A percentile compares a stretch with the other conserved stretches of the same genome.
Conservation (phyloP, 23 tunicate species). For the Aplidium turbinatum region DNA sequence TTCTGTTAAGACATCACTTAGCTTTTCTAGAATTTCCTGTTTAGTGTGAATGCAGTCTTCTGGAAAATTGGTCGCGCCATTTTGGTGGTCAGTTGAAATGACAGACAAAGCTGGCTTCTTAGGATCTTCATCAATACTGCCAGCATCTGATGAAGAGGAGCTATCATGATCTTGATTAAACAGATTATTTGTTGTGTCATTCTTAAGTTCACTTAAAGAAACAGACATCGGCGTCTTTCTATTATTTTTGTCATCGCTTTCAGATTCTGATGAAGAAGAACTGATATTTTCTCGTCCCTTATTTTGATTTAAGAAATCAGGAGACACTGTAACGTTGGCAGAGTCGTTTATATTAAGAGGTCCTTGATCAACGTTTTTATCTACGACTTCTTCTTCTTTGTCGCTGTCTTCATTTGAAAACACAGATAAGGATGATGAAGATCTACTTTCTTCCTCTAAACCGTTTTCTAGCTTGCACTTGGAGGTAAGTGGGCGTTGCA, state of each 20-base stretch:
- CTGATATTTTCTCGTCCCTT: too few species aligned
- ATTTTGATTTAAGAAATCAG: too few species aligned
- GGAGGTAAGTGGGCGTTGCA: too few species aligned
- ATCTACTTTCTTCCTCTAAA: too few species aligned
- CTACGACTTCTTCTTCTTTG: too few species aligned
- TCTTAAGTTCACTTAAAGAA: neutral
- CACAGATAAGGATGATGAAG: too few species aligned
- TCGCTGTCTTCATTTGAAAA: too few species aligned
- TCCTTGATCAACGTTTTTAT: too few species aligned
- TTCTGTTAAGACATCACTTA: slow-evolving; percentile 6
- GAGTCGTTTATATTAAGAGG: too few species aligned
- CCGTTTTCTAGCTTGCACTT: too few species aligned
- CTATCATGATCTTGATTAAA: neutral
- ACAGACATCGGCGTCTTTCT: neutral
- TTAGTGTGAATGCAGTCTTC: neutral
- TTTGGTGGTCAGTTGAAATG: neutral
- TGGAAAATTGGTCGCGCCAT: neutral
- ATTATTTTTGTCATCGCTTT: neutral
- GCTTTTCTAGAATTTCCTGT: neutral
- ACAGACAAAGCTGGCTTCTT: neutral
- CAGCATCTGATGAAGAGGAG: neutral
- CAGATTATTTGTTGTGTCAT: neutral
- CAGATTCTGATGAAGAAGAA: too few species aligned
- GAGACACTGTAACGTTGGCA: too few species aligned
- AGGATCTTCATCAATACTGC: neutral